Evolutionary conservation across 2,113 vertebrate species (phyloP).

Genomic region (Gobius niger): DNA sequence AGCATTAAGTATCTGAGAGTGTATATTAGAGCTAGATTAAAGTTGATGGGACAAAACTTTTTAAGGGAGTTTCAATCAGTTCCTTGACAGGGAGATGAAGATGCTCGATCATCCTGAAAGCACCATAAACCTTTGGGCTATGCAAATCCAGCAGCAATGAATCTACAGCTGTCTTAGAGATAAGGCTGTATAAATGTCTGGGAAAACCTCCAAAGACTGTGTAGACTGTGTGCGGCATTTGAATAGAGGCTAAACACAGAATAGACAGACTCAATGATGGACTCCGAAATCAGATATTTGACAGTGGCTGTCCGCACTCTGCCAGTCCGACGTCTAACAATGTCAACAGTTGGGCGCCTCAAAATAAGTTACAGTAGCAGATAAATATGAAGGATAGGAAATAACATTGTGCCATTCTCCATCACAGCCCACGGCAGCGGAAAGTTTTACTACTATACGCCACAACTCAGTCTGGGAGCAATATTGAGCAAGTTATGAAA

Average conservation of each 20-base stretch:
- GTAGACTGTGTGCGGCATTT: background rate
- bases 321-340: constrained; percentile 1
- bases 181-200: constrained; percentile 48
- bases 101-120: constrained; percentile 38
- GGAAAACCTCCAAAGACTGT: constrained; percentile 33
- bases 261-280: constrained; percentile 12
- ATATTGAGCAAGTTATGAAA: constrained; percentile 6
- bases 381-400: background rate
- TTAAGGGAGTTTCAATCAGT: constrained; percentile 27
- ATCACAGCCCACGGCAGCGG: constrained; percentile 2
- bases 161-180: constrained; percentile 38
- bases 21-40: constrained; percentile 2
- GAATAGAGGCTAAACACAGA: constrained; percentile 23
- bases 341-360: background rate
- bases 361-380: constrained; percentile 4
- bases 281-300: constrained; percentile 10
- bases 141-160: constrained; percentile 57
- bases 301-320: background rate
- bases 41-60: constrained; percentile 46
- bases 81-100: constrained; percentile 44
- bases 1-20: constrained; percentile 28
- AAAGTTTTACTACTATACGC: background rate
- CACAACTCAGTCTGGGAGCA: constrained; percentile 12
- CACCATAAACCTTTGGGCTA: constrained; percentile 47
- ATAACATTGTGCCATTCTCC: constrained; percentile 3